phyloP scores from a whole-genome alignment of 2,888 invertebrate genomes.

The Pycnomerus fuliginosus region DNA sequence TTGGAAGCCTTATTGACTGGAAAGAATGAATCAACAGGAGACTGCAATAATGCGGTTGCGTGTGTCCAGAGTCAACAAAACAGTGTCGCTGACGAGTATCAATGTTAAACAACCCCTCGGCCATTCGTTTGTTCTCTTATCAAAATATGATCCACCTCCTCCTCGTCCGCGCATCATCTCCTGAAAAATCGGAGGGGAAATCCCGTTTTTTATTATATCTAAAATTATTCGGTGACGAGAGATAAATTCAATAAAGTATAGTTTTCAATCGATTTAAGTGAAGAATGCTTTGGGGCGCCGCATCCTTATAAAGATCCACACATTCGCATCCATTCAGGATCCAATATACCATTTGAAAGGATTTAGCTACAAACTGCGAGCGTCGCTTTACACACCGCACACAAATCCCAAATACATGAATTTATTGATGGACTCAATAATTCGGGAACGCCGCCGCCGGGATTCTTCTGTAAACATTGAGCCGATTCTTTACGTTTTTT shows the following conservation, averaged over 20 bases:
- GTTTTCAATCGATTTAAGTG: no score
- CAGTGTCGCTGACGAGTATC: conserved; percentile 29
- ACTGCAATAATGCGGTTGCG: conserved; percentile 41
- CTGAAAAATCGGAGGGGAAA: no score
- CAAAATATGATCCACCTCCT: conserved; percentile 40
- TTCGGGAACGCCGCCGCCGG: conserved; percentile 24
- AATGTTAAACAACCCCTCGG: conserved; percentile 38
- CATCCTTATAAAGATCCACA: conserved; percentile 28
- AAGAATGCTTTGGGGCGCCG: no score
- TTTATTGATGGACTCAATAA: conserved; percentile 45
- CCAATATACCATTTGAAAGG: conserved; percentile 50
- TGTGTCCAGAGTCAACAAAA: conserved; percentile 41
- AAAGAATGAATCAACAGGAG: conserved; percentile 43
- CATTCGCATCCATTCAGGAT: conserved; percentile 32
- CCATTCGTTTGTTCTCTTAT: conserved; percentile 41
- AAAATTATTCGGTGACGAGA: no score
- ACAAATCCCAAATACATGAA: conserved; percentile 54
- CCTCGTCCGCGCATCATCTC: no score
- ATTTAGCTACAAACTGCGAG: conserved; percentile 50
- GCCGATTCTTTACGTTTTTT: conserved; percentile 16
- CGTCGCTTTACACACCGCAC: conserved; percentile 47
- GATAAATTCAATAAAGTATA: no score
- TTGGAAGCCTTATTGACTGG: conserved; percentile 36
- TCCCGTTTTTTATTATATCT: no score
- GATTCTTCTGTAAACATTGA: conserved; percentile 24